Evolutionary conservation across 2,888 invertebrate species (phyloP), one percentile per base, ranked within the genome.

Genomic region (Drosophila niveifrons): DNA sequence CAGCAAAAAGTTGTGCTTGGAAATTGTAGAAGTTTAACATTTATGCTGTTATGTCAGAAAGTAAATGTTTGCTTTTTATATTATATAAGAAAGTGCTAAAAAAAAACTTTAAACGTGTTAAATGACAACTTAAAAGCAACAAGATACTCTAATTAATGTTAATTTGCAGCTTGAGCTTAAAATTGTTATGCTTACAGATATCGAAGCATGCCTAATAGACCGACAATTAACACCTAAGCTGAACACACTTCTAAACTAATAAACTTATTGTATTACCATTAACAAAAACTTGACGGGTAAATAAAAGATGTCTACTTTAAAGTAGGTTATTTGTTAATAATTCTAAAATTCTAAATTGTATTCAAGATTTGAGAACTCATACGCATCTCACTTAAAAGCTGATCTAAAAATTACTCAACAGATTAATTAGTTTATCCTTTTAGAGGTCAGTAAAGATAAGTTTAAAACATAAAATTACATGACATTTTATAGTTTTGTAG

Each of bases 81-180:
- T 53, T 41, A 17, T n/a, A 31, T n/a, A 51, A 51, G 17, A 31
- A 55, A 44, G 55, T 44, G 44, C 7, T 44, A 31, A 31, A 10
- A n/a, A 17, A 28, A 11, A 29, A n/a, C 7, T 8, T 41, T 8
- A 29, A 17, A 53, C n/a, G 11, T 17, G 41, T 28, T 53, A 43
- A 53, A 17, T 41, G 17, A 31, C 18, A 44, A 13, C 13, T 34
- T 13, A 34, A 9, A 56, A 13, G 10, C 44, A 44, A 34, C 44
- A 18, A 56, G 44, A 34, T 7, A 44, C 55, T 10, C 55, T 55
- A 44, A 56, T 44, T 2, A 44, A 44, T 43, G 55, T 17, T 56
- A 56, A 56, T 44, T 56, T 23, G 10, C 18, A 34, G 17, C 8
- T 50, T 34, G 17, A 34, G n/a, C 28, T 15, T 13, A 47, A 13